These are phyloP conservation scores for Drosophila dives DNA, from an alignment of 2,888 invertebrate genomes.

Conservation along the genomic window DNA sequence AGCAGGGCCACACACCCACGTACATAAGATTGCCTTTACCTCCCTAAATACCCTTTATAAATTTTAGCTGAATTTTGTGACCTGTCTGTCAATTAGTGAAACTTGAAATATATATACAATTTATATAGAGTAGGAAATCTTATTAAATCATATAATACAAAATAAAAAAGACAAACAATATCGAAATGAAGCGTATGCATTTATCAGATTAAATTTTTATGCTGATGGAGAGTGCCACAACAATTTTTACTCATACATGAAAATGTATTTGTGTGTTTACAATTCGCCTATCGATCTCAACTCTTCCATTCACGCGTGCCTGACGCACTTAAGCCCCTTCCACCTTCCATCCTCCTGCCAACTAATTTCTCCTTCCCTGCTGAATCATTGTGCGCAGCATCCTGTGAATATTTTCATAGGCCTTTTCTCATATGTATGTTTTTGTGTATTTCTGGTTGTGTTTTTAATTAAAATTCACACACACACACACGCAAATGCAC, in stretches of 20 bases:
- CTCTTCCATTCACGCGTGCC: slow-evolving; percentile 63
- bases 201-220: not conserved
- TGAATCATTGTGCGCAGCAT: not conserved
- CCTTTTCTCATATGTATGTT: slow-evolving; percentile 48
- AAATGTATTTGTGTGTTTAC: not conserved
- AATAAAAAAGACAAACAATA: not conserved
- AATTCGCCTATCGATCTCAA: slow-evolving; percentile 44
- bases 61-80: not conserved
- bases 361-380: not conserved
- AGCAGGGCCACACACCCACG: slow-evolving; percentile 1
- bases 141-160: not conserved
- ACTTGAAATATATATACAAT: not conserved
- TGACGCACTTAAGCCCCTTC: slow-evolving; percentile 33
- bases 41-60: not conserved
- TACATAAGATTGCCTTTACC: not conserved
- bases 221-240: slow-evolving; percentile 14
- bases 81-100: not conserved
- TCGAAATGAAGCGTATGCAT: not conserved
- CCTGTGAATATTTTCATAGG: slow-evolving; percentile 67
- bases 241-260: slow-evolving; percentile 43
- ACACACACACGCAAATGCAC: slow-evolving; percentile 4
- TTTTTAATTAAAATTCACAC: slow-evolving; percentile 50
- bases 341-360: slow-evolving; percentile 8
- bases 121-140: not conserved
- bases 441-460: slow-evolving; percentile 13